These are phyloP conservation scores for Drosophila greeni DNA, from an alignment of 2,888 invertebrate genomes.

Conservation along the genomic window DNA sequence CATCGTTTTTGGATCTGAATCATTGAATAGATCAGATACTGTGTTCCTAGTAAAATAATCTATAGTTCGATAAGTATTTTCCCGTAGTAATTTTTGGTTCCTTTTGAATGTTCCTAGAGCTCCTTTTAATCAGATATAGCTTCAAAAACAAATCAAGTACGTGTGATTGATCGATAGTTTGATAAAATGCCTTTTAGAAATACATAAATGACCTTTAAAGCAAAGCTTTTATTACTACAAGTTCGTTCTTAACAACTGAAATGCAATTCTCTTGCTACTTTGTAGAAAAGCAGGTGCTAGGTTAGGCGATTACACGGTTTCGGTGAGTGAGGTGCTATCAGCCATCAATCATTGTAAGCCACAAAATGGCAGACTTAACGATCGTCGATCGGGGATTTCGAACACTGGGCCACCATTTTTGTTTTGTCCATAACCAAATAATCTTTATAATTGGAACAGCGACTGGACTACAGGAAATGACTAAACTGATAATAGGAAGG, in stretches of 20 bases:
- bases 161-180: not conserved
- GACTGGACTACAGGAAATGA: constrained; percentile 51
- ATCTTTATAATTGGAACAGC: constrained; percentile 25
- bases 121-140: not conserved
- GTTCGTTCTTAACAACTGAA: not conserved
- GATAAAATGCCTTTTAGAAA: not conserved
- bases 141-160: not conserved
- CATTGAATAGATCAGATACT: not conserved
- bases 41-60: not conserved
- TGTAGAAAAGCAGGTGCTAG: constrained; percentile 13
- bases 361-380: constrained; percentile 17
- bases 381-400: constrained; percentile 9
- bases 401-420: constrained; percentile 18
- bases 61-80: not conserved
- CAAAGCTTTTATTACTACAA: not conserved
- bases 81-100: not conserved
- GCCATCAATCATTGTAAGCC: constrained; percentile 39
- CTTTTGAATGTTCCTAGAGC: not conserved
- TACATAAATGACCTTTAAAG: not conserved
- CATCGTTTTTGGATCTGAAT: too few relatives aligned
- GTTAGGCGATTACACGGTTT: constrained; percentile 21
- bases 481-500: constrained; percentile 50
- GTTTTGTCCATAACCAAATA: constrained; percentile 22
- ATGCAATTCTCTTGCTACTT: not conserved
- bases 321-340: constrained; percentile 12